phyloP scores from a whole-genome alignment of 2,888 invertebrate genomes.

The Nymphalis urticae region DNA sequence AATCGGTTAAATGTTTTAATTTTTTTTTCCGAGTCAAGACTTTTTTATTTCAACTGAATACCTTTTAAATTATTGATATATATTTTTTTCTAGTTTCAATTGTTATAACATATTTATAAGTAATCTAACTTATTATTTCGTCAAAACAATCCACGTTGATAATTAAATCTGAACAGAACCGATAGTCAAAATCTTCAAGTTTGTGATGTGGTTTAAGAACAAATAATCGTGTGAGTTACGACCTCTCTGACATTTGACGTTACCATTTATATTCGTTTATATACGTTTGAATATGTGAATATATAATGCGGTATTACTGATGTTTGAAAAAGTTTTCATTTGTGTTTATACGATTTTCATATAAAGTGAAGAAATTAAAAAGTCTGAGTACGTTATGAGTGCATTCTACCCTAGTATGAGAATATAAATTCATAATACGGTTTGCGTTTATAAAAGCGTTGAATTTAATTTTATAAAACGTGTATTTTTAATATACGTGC shows the following conservation, averaged over 20 bases:
- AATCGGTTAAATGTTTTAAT: too few species aligned
- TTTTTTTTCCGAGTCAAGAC: too few species aligned
- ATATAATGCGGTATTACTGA: conserved; percentile 1
- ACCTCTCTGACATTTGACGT: conserved; percentile 5
- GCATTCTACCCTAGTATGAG: conserved; percentile 4
- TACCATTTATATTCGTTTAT: conserved; percentile 2
- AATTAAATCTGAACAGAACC: conserved; percentile 9
- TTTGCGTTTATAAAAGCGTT: conserved; percentile 8
- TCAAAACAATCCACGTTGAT: neutral
- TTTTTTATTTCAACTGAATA: too few species aligned
- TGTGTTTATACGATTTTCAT: conserved; percentile 9
- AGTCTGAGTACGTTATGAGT: conserved; percentile 9
- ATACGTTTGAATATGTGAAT: conserved; percentile 4
- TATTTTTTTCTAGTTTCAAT: too few species aligned
- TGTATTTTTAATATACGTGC: conserved; percentile 14
- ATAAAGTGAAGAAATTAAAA: conserved; percentile 11
- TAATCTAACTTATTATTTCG: conserved; percentile 4
- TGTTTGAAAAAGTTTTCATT: conserved; percentile 4
- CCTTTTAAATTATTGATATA: too few species aligned
- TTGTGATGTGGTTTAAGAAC: conserved; percentile 9
- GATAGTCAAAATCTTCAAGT: neutral
- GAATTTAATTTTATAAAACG: conserved; percentile 18
- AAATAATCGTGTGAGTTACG: conserved; percentile 9
- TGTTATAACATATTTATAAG: neutral
- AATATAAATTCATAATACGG: conserved; percentile 18